Base-by-base conservation (phyloP, 1,140 invertebrate genomes). In the Bombyx mandarina region DNA sequence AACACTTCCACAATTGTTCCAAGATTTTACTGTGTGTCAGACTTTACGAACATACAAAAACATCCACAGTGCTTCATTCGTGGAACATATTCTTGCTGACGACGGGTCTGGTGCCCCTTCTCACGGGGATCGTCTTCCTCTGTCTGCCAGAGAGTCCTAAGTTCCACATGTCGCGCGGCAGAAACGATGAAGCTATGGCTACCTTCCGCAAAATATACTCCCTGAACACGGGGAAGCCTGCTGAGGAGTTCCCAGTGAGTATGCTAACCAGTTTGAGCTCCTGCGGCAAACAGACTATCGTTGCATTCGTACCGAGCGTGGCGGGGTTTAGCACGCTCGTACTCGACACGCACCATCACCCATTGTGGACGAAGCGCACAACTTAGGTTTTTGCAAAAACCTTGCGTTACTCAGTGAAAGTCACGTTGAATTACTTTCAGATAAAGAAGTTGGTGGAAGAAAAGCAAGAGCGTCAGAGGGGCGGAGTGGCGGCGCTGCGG, bases 111-210 rank as follows among this genome's bases (percentile, higher is more conserved):
- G 93, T 94, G 5, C 91, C 91, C 26, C 66, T 95, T 0, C 63
- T 93, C 6, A 91, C 91, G 7, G 90, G 90, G 1, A 51, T 91
- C 8, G 79, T 90, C 0, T 89, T 94, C 52, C 86, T 90, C 50
- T 92, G 93, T 65, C 88, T 95, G 5, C 92, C 94, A 0, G 95
- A 96, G 76, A 96, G 93, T 71, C 94, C 95, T 6, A 95, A 95
- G 78, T 96, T 94, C 76, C 80, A 95, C 0, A 93, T 96, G 90
- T 91, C 92, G 0, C 86, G 90, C 67, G 92, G 93, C 56, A 89
- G 90, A 50, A 93, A 92, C 60, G 88, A 90, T 0, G 92, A 93
- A 65, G 93, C 94, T 0, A 67, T 94, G 52, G 56, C 83, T 43
- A 84, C 93, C 1, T 92, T 94, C 55, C 71, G 74, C 46, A 86